These are phyloP conservation scores for Oreochromis grahami DNA, from an alignment of 2,797 vertebrate genomes.

Conservation along the genomic window DNA sequence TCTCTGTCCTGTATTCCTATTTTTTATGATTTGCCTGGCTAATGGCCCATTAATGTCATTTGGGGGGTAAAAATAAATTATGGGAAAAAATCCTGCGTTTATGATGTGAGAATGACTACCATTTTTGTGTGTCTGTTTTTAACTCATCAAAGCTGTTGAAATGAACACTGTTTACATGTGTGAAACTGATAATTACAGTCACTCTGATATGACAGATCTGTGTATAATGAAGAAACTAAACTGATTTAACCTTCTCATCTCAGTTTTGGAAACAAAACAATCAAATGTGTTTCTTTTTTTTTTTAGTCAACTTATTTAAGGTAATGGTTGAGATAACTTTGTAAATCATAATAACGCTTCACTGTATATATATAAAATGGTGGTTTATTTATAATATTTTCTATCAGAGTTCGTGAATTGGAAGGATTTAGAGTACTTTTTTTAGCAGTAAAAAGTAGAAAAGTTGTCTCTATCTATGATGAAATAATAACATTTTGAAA, in stretches of 20 bases:
- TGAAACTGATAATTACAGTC: background rate
- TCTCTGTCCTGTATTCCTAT: background rate
- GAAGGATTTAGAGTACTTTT: background rate
- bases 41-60: background rate
- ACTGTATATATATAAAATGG: too few relatives aligned
- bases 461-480: background rate
- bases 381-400: background rate
- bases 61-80: background rate
- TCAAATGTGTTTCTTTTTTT: background rate
- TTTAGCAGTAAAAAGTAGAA: background rate
- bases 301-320: background rate
- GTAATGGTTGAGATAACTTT: background rate
- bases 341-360: background rate
- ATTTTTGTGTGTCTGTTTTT: background rate
- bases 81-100: background rate
- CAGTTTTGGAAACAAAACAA: background rate
- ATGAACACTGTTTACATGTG: background rate
- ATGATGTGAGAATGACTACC: background rate
- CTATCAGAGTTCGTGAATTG: background rate
- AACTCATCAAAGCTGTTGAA: background rate
- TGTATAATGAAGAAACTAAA: background rate
- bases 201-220: background rate
- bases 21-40: background rate
- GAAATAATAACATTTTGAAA: background rate
- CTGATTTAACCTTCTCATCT: background rate